phyloP scores from a whole-genome alignment of 2,113 vertebrate genomes.

The Hydrolagus affinis region DNA sequence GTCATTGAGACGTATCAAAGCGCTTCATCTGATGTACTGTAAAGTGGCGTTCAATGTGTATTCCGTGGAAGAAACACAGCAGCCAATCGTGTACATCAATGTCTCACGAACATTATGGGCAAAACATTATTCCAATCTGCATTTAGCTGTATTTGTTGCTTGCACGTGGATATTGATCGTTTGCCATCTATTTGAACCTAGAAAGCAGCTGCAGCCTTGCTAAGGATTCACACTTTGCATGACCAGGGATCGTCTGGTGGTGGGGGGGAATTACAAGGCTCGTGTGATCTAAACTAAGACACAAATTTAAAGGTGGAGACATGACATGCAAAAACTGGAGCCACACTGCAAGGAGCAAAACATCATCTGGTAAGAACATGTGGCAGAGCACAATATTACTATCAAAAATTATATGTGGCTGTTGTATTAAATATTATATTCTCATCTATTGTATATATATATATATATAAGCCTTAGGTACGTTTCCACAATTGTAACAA shows the following conservation, averaged over 20 bases:
- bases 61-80: too few species aligned
- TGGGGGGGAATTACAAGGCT: not conserved
- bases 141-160: not conserved
- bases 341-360: not conserved
- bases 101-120: too few species aligned
- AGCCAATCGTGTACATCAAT: too few species aligned
- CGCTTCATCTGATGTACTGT: too few species aligned
- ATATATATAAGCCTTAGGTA: too few species aligned
- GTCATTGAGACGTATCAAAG: too few species aligned
- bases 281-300: too few species aligned
- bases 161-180: not conserved
- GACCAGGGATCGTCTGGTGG: not conserved
- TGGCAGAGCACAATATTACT: not conserved
- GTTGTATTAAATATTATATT: too few species aligned
- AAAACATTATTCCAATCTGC: not conserved
- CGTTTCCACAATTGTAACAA: too few species aligned
- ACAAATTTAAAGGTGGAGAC: not conserved
- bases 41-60: too few species aligned
- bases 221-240: not conserved
- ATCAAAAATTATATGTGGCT: too few species aligned
- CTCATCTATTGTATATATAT: too few species aligned
- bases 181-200: not conserved
- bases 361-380: constrained; percentile 26
- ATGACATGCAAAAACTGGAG: not conserved
- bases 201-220: not conserved